Percentiles rank a stretch among this genome's conserved stretches.
Conservation (phyloP, 2,888 invertebrate genomes). For the Sinopyrophorus schimmeli region DNA sequence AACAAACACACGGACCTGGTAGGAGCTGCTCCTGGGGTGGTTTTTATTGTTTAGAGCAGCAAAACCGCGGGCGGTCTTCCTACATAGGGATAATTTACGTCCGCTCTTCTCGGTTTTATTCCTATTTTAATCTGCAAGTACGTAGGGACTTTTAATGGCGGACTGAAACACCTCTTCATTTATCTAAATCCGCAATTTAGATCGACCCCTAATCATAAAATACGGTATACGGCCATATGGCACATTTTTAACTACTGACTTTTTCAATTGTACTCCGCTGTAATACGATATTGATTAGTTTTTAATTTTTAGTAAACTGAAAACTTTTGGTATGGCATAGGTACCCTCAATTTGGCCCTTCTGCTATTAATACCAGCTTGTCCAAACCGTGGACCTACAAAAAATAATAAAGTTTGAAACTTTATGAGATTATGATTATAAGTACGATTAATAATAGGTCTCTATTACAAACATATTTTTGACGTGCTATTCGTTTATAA, state of each 20-base stretch:
- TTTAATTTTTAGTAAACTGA: no score
- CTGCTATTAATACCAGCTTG: no score
- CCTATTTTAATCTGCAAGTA: conserved; percentile 21
- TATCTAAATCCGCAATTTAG: conserved; percentile 50
- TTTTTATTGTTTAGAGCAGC: conserved; percentile 41
- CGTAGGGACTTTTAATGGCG: conserved; percentile 32
- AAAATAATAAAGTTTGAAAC: no score
- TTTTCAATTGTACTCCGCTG: conserved; percentile 24
- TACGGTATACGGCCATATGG: conserved; percentile 38
- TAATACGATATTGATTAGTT: conserved; percentile 22
- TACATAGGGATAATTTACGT: conserved; percentile 40
- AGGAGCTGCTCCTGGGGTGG: conserved; percentile 32
- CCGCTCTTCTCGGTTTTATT: conserved; percentile 29
- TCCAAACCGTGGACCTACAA: no score
- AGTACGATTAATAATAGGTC: no score
- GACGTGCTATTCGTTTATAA: no score
- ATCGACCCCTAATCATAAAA: conserved; percentile 40
- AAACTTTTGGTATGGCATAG: no score
- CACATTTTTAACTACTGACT: conserved; percentile 36
- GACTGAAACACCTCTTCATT: conserved; percentile 51
- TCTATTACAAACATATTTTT: no score
- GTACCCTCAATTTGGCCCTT: no score
- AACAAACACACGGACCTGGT: conserved; percentile 22
- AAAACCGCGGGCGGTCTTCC: conserved; percentile 43
- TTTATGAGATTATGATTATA: no score